phyloP scores from a whole-genome alignment of 2,113 vertebrate genomes.

The Psittacus erithacus region DNA sequence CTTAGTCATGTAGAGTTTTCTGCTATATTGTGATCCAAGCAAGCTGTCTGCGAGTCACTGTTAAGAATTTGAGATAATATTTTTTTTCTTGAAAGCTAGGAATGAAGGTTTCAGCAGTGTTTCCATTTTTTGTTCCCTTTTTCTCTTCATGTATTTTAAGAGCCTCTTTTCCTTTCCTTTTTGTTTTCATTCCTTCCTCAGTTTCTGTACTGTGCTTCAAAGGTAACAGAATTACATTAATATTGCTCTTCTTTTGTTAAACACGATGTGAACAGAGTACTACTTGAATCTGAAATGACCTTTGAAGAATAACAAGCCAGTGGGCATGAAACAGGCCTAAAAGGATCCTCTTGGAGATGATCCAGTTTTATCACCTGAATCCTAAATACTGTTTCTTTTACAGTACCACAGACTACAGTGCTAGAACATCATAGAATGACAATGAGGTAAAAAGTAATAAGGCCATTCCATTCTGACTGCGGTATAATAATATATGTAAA shows the following conservation, averaged over 20 bases:
- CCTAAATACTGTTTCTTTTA: not conserved
- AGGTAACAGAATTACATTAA: not conserved
- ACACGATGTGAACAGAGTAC: not conserved
- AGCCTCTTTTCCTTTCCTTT: not conserved
- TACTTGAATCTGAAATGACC: not conserved
- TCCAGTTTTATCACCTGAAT: constrained; percentile 1
- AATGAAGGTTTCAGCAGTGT: not conserved
- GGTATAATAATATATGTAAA: not conserved
- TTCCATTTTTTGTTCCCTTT: not conserved
- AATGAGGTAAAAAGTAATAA: not conserved
- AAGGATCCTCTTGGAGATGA: not conserved
- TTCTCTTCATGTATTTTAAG: not conserved
- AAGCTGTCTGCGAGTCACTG: not conserved
- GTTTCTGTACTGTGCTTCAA: not conserved
- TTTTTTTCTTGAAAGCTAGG: not conserved
- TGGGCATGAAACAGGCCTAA: not conserved
- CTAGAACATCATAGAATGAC: not conserved
- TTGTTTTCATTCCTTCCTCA: not conserved
- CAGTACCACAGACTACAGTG: not conserved
- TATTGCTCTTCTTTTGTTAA: not conserved
- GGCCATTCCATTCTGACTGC: not conserved
- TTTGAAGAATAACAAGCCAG: not conserved
- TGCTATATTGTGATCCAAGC: not conserved
- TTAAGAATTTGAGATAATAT: not conserved
- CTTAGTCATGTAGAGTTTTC: not conserved